phyloP scores from a whole-genome alignment of 2,888 invertebrate species.

The Cyclophora albipunctata region DNA sequence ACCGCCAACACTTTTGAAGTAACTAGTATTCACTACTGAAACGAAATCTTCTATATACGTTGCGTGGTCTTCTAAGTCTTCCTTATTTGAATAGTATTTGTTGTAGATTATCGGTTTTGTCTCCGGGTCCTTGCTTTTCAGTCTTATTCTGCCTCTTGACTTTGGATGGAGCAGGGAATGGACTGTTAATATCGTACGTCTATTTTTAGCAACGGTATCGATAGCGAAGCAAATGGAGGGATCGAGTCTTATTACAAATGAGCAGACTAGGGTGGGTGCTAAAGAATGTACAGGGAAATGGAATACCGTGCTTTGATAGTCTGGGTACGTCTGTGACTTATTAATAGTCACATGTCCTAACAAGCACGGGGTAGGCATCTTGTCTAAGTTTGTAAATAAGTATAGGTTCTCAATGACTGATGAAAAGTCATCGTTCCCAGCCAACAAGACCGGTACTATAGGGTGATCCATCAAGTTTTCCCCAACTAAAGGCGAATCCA shows the following conservation, averaged over 20 bases:
- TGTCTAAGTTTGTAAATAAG: not conserved
- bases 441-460: slow-evolving; percentile 28
- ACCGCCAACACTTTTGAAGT: slow-evolving; percentile 27
- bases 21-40: slow-evolving; percentile 28
- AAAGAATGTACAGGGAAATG: slow-evolving; percentile 26
- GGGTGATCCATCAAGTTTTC: slow-evolving; percentile 44
- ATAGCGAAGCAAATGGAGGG: slow-evolving; percentile 28
- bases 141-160: slow-evolving; percentile 35
- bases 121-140: slow-evolving; percentile 30
- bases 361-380: slow-evolving; percentile 31
- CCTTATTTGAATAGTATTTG: slow-evolving; percentile 24
- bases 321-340: slow-evolving; percentile 35
- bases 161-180: slow-evolving; percentile 35
- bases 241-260: slow-evolving; percentile 24
- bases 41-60: slow-evolving; percentile 29
- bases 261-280: slow-evolving; percentile 27
- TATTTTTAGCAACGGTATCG: slow-evolving; percentile 18
- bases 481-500: slow-evolving; percentile 39
- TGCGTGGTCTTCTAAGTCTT: slow-evolving; percentile 32
- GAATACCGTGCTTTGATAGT: slow-evolving; percentile 35
- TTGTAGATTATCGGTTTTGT: slow-evolving; percentile 30
- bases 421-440: slow-evolving; percentile 17
- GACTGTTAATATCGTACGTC: slow-evolving; percentile 21
- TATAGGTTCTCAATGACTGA: slow-evolving; percentile 24
- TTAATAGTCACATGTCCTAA: slow-evolving; percentile 39